Evolutionary conservation across 2,113 vertebrate species (phyloP).

Genomic region (Engraulis encrasicolus): DNA sequence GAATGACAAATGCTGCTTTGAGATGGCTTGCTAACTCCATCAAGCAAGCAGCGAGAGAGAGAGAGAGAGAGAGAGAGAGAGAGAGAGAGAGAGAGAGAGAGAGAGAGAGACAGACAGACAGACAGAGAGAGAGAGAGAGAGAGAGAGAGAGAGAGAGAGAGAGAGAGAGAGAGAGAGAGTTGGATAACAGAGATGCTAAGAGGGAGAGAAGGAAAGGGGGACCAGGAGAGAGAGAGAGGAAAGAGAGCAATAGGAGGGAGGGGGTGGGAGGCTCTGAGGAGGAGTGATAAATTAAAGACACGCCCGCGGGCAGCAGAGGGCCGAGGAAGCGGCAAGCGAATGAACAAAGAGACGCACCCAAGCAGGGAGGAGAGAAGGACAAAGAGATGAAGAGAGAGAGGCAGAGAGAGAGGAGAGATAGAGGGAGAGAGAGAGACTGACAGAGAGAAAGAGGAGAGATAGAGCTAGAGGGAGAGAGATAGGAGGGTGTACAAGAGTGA

Average conservation of each 20-base stretch:
- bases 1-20: slow-evolving; percentile 74
- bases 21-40: slow-evolving; percentile 68
- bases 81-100: too few species aligned
- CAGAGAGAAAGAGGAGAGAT: slow-evolving; percentile 34
- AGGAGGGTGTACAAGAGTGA: too few species aligned
- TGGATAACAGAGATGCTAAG: too few species aligned
- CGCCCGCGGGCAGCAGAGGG: slow-evolving; percentile 47
- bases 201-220: too few species aligned
- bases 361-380: slow-evolving; percentile 50
- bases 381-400: slow-evolving; percentile 53
- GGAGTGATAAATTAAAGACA: slow-evolving; percentile 70
- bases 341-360: slow-evolving; percentile 43
- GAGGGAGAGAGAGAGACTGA: background rate
- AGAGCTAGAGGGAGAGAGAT: slow-evolving; percentile 16
- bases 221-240: too few species aligned
- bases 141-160: too few species aligned
- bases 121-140: too few species aligned
- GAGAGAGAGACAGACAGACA: too few species aligned
- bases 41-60: slow-evolving; percentile 58
- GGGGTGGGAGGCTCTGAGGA: too few species aligned
- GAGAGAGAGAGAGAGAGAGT: too few species aligned
- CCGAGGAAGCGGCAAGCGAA: slow-evolving; percentile 60
- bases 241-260: too few species aligned
- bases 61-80: too few species aligned
- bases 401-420: slow-evolving; percentile 19